These are phyloP conservation scores for Orchestes rusci DNA, from an alignment of 2,888 invertebrate genomes.

Conservation along the genomic window DNA sequence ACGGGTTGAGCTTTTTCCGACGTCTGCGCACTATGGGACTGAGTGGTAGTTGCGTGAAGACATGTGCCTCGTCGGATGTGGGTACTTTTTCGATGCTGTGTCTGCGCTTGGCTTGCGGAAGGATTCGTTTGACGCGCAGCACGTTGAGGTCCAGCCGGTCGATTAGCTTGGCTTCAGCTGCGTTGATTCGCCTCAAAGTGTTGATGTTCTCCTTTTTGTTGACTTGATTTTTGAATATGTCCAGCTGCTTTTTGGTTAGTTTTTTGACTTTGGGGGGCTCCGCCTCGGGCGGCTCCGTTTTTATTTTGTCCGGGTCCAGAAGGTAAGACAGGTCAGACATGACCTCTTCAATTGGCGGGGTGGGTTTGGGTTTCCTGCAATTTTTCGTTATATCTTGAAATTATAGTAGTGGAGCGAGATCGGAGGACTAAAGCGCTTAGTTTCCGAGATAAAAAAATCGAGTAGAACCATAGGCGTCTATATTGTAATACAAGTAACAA, in stretches of 20 bases:
- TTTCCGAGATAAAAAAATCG: too few species aligned
- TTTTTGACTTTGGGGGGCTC: slow-evolving; percentile 33
- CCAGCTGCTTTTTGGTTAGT: slow-evolving; percentile 29
- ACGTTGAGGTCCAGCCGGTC: slow-evolving; percentile 43
- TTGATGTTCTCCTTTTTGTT: slow-evolving; percentile 39
- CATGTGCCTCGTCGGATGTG: slow-evolving; percentile 24
- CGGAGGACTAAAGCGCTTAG: too few species aligned
- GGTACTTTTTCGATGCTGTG: slow-evolving; percentile 44
- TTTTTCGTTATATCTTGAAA: too few species aligned
- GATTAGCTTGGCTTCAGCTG: slow-evolving; percentile 39
- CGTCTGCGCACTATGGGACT: too few species aligned
- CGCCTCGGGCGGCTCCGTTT: slow-evolving; percentile 31
- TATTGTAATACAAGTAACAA: too few species aligned
- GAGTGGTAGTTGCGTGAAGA: slow-evolving; percentile 20
- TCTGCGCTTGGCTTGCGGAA: slow-evolving; percentile 34
- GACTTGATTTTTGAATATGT: slow-evolving; percentile 32
- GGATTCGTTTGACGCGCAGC: slow-evolving; percentile 32
- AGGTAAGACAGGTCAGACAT: slow-evolving; percentile 38
- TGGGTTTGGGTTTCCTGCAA: slow-evolving; percentile 27
- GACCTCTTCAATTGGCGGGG: slow-evolving; percentile 39
- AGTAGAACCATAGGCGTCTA: too few species aligned
- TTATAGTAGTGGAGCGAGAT: too few species aligned
- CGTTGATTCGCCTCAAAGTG: slow-evolving; percentile 36
- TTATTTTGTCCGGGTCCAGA: slow-evolving; percentile 35
- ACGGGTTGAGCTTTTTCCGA: too few species aligned